Conservation (phyloP, 35 echinoderm and acorn worm genomes). For the Chiridota heheva region DNA sequence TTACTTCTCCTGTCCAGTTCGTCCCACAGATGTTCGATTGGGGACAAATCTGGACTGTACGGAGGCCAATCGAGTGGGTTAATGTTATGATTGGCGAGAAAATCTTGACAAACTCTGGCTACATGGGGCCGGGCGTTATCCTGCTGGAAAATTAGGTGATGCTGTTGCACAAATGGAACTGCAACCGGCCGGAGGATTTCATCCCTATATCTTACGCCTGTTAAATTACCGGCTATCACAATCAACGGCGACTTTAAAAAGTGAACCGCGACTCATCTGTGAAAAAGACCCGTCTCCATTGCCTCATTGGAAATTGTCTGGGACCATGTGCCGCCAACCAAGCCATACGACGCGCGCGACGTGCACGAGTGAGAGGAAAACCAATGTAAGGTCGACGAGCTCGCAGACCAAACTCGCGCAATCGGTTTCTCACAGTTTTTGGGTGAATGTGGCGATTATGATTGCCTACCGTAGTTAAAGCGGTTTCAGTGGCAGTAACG, state of each 20-base stretch:
- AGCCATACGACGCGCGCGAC: no score
- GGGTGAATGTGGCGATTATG: no score
- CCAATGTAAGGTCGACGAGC: no score
- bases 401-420: no score
- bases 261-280: no score
- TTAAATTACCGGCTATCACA: not conserved
- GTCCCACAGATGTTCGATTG: constrained; percentile 43
- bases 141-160: constrained; percentile 17
- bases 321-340: no score
- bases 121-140: not conserved
- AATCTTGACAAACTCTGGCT: not conserved
- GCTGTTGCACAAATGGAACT: not conserved
- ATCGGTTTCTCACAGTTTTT: no score
- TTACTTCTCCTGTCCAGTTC: constrained; percentile 11
- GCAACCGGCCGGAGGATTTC: not conserved
- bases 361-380: no score
- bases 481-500: no score
- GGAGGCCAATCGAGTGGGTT: constrained; percentile 23
- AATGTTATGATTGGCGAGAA: not conserved
- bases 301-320: no score
- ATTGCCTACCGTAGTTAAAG: no score
- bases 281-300: no score
- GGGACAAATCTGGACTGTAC: constrained; percentile 16
- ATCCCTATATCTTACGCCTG: not conserved
- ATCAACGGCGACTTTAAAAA: not conserved